Percentiles rank a stretch among this genome's conserved stretches.
These are phyloP conservation scores for Bilobella aurantiaca DNA, from an alignment of 1,140 invertebrate genomes.

Conservation along the genomic window DNA sequence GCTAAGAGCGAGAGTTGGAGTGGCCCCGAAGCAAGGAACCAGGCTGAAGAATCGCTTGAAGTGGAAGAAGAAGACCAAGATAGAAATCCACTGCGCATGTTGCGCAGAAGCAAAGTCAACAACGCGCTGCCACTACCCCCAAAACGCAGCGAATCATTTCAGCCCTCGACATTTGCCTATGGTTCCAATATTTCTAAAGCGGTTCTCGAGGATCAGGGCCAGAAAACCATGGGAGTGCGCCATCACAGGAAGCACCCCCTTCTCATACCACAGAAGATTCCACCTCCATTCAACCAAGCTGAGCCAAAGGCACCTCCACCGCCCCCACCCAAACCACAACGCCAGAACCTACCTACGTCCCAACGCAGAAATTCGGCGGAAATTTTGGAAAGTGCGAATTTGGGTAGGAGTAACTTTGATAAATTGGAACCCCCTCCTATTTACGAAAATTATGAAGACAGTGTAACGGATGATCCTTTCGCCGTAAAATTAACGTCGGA, in stretches of 20 bases:
- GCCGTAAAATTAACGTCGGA: neutral
- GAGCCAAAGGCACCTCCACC: slow-evolving; percentile 10
- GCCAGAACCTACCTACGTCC: slow-evolving; percentile 16
- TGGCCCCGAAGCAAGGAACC: too few species aligned
- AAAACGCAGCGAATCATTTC: slow-evolving; percentile 37
- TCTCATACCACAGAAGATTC: slow-evolving; percentile 52
- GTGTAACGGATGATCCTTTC: neutral
- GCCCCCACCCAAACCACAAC: slow-evolving; percentile 22
- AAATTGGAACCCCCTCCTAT: too few species aligned
- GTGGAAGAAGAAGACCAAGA: slow-evolving; percentile 41
- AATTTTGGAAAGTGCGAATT: too few species aligned
- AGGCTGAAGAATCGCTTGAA: too few species aligned
- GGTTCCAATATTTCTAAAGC: neutral
- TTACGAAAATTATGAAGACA: neutral
- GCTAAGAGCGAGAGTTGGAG: too few species aligned
- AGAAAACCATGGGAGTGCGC: slow-evolving; percentile 37
- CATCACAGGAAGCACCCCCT: slow-evolving; percentile 79
- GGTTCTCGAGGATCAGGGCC: too few species aligned
- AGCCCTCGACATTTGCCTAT: neutral
- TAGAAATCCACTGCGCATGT: slow-evolving; percentile 60
- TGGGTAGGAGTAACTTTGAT: too few species aligned
- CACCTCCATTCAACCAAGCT: neutral
- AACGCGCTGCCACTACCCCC: slow-evolving; percentile 62
- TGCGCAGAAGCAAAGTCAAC: slow-evolving; percentile 41
- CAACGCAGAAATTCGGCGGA: too few species aligned